Evolutionary conservation across 1,140 invertebrate genomes (phyloP).

Genomic region (Sycophila sp.): DNA sequence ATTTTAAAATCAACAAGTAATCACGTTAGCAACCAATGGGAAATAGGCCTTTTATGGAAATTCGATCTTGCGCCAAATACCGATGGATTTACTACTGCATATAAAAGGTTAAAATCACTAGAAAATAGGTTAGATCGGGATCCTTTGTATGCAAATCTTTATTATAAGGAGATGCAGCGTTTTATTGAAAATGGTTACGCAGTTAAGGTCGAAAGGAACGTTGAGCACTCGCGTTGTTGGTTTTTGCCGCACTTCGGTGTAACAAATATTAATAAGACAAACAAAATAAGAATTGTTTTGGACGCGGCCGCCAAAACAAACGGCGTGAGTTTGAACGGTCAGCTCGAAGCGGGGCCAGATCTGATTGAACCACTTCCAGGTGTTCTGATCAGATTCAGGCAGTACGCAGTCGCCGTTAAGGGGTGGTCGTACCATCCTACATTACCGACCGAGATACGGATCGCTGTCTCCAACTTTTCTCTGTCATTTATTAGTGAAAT

Average conservation of each 20-base stretch:
- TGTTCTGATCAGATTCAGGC: background rate
- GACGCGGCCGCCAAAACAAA: background rate
- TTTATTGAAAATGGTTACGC: constrained; percentile 1
- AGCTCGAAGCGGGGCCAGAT: background rate
- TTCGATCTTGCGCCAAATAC: too few relatives aligned
- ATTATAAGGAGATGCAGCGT: background rate
- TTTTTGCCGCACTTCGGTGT: background rate
- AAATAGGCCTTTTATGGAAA: background rate
- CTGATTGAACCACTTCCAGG: background rate
- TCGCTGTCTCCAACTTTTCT: too few relatives aligned
- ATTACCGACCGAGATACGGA: too few relatives aligned
- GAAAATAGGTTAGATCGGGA: constrained; percentile 1
- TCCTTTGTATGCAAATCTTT: background rate
- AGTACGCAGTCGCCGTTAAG: background rate
- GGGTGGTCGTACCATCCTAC: too few relatives aligned
- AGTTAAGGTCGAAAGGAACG: background rate
- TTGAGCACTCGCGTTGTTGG: background rate
- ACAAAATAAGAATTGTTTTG: background rate
- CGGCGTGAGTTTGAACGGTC: background rate
- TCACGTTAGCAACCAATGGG: background rate
- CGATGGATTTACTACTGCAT: background rate
- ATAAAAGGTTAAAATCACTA: background rate
- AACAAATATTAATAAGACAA: too few relatives aligned
- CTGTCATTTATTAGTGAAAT: too few relatives aligned
- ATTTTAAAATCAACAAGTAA: background rate